A percentile compares a stretch with the other conserved stretches of the same genome.
Conservation (phyloP, 1,140 invertebrate genomes). For the Antheraea pernyi region DNA sequence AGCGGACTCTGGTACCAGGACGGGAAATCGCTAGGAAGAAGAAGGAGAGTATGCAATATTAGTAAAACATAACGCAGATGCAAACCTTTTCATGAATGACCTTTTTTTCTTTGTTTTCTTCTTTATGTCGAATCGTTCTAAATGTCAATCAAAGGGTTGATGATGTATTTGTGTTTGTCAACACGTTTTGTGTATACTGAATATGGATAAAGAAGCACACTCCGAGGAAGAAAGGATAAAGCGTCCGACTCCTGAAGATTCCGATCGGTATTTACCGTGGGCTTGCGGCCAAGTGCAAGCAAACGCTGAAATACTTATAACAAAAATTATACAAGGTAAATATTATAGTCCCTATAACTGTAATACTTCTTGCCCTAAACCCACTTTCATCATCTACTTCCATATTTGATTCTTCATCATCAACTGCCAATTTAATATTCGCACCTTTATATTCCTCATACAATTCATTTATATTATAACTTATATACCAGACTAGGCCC, state of each 20-base stretch:
- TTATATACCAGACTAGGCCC: too few species aligned
- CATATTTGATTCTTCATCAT: too few species aligned
- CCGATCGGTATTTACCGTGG: conserved; percentile 45
- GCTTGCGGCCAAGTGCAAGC: conserved; percentile 41
- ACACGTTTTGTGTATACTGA: neutral
- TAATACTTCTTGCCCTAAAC: too few species aligned
- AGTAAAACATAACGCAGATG: too few species aligned
- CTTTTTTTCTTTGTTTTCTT: neutral
- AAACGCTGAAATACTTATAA: conserved; percentile 25
- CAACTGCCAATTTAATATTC: too few species aligned
- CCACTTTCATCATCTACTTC: too few species aligned
- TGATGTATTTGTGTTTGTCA: neutral
- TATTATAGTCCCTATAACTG: neutral
- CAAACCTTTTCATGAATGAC: too few species aligned
- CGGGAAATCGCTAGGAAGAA: too few species aligned
- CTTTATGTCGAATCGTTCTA: neutral
- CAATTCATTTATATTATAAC: too few species aligned
- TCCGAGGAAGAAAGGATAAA: neutral
- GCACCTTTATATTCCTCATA: too few species aligned
- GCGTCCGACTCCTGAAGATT: conserved; percentile 32
- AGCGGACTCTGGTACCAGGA: too few species aligned
- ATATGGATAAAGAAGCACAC: neutral
- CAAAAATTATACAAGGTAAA: conserved; percentile 39
- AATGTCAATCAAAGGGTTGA: neutral
- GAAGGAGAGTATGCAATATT: too few species aligned